These are phyloP conservation scores for Dromaius novaehollandiae DNA, from an alignment of 2,113 vertebrate genomes.

Conservation along the genomic window DNA sequence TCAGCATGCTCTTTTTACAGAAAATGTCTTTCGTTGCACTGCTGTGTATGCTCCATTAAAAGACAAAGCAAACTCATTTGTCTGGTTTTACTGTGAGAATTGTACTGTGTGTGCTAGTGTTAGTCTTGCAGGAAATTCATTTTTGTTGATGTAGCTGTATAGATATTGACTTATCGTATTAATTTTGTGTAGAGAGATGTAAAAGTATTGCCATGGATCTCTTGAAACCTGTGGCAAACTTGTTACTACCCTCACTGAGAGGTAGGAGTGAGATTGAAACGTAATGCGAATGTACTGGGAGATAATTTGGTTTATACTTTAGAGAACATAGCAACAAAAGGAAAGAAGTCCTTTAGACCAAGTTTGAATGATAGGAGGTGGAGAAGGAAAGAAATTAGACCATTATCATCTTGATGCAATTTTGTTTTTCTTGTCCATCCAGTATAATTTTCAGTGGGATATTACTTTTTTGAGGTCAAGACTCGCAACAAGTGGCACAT, in stretches of 20 bases:
- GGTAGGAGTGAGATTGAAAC: background rate
- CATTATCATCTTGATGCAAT: background rate
- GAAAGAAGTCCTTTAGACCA: background rate
- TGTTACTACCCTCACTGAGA: fast-evolving
- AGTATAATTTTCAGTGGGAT: background rate
- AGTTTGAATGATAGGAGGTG: background rate
- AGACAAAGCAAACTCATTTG: background rate
- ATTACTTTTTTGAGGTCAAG: background rate
- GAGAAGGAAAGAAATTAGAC: background rate
- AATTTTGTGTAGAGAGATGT: background rate
- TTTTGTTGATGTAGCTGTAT: background rate
- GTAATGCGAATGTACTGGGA: background rate
- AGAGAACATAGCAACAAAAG: background rate
- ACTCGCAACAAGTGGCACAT: background rate
- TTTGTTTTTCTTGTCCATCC: background rate
- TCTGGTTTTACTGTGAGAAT: background rate
- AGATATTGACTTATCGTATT: background rate
- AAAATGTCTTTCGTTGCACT: background rate
- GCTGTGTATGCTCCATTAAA: background rate
- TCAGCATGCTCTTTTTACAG: background rate
- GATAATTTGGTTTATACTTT: background rate
- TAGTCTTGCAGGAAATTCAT: background rate
- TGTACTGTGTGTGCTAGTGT: background rate
- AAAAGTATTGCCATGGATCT: background rate
- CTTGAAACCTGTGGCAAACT: background rate